phyloP scores from a whole-genome alignment of 2,888 invertebrate genomes.

The Ennomos quercinarius region DNA sequence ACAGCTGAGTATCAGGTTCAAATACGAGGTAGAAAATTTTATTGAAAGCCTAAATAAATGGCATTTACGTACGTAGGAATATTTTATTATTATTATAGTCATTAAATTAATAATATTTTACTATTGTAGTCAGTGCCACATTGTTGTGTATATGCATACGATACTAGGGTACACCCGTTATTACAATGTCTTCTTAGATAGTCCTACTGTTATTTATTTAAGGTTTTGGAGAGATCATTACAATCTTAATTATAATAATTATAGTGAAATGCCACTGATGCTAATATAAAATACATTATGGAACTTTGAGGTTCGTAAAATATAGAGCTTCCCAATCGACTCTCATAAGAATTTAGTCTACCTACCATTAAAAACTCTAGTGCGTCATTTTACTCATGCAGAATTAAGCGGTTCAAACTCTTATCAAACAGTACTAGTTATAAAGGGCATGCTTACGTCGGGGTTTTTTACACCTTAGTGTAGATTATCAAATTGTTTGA shows the following conservation, averaged over 20 bases:
- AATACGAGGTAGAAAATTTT: slow-evolving; percentile 28
- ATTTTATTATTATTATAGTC: slow-evolving; percentile 38
- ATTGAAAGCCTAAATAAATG: slow-evolving; percentile 36
- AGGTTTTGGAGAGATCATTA: slow-evolving; percentile 61
- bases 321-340: slow-evolving; percentile 77
- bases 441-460: no score
- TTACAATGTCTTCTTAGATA: slow-evolving; percentile 63
- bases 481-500: neutral
- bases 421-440: neutral
- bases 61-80: slow-evolving; percentile 31
- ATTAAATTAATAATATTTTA: slow-evolving; percentile 35
- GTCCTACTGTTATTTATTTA: slow-evolving; percentile 68
- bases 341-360: slow-evolving; percentile 64
- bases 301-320: slow-evolving; percentile 66
- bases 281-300: slow-evolving; percentile 46
- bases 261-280: slow-evolving; percentile 66
- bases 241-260: slow-evolving; percentile 54
- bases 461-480: no score
- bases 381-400: slow-evolving; percentile 30
- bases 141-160: slow-evolving; percentile 67
- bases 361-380: slow-evolving; percentile 54
- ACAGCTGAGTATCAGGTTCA: slow-evolving; percentile 30
- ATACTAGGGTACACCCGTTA: slow-evolving; percentile 56
- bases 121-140: slow-evolving; percentile 79
- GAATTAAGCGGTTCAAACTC: slow-evolving; percentile 1